Evolutionary conservation across 1,140 invertebrate species (phyloP), one percentile per base, ranked within the genome.

Genomic region (Drosophila pruinosa): DNA sequence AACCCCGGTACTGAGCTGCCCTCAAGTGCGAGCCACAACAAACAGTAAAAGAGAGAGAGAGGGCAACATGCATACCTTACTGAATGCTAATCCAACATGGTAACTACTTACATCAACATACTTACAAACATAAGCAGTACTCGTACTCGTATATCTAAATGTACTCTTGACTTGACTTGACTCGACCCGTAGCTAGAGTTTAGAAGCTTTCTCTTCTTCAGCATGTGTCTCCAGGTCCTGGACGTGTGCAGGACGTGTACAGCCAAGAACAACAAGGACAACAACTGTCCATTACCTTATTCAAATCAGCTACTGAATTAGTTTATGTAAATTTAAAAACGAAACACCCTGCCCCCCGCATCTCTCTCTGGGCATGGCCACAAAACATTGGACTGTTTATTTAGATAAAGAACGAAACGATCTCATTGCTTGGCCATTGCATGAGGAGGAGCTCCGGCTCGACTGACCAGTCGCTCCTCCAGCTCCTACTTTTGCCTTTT

Each of bases 241-340:
- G 50, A 64, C 28, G 43, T 71, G 43, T 39, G 22, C 17, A 10
- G n/a, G 56, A 50, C 22, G 7, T 7, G 38, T 28, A 8, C 48
- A 62, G 10, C 39, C 19, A 52, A 6, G 14, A 53, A 34, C 52
- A 65, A 2, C 22, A 57, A 15, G 26, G n/a, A n/a, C n/a, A n/a
- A 38, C 63, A 68, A 39, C 24, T 58, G 64, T 14, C 72, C 63
- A 89, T 88, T 88, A 83, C 75, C 78, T 88, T 88, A 88, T 88
- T 88, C 83, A 88, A 88, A 88, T 88, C 78, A 89, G 83, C 82
- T 74, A 88, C 64, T 56, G 78, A 88, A 88, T 88, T 88, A 88
- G 82, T 88, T 88, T 86, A 88, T 86, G 82, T 74, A 88, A 86
- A 86, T 86, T 86, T 72, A 53, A 57, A 63, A 72, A 74, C 64